A percentile compares a stretch with the other conserved stretches of the same genome.
These are phyloP conservation scores for Anas flavirostris DNA, from an alignment of 2,797 vertebrate species.

Conservation along the genomic window DNA sequence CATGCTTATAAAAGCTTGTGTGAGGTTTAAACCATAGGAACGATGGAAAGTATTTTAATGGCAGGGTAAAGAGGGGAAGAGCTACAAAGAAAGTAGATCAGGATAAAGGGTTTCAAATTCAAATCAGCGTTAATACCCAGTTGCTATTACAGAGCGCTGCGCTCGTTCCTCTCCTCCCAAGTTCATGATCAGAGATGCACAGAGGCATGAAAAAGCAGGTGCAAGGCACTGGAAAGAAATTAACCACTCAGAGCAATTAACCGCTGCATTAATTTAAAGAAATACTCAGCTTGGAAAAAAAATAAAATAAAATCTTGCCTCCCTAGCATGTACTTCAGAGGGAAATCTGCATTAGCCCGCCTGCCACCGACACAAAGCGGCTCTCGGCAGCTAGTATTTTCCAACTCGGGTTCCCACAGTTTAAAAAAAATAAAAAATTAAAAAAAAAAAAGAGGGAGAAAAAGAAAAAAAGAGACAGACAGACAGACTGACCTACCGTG, in stretches of 20 bases:
- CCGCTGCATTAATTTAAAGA: constrained; percentile 57
- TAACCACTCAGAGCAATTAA: constrained; percentile 56
- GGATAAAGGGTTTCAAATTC: constrained; percentile 9
- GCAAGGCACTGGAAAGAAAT: constrained; percentile 44
- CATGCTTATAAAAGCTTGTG: neutral
- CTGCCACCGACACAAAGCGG: constrained; percentile 26
- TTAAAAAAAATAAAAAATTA: neutral
- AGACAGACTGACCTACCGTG: neutral
- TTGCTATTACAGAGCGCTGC: constrained; percentile 46
- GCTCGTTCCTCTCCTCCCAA: constrained; percentile 13
- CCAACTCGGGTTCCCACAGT: neutral
- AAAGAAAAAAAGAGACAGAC: neutral
- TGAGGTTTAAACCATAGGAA: neutral
- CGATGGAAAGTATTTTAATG: constrained; percentile 13
- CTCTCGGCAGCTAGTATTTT: neutral
- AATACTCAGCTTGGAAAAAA: constrained; percentile 35
- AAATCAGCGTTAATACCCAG: constrained; percentile 16
- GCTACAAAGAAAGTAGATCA: constrained; percentile 25
- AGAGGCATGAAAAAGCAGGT: constrained; percentile 56
- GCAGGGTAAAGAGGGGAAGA: constrained; percentile 8
- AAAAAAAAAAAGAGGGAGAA: neutral
- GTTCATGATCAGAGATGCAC: constrained; percentile 32
- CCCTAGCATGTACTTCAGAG: constrained; percentile 11
- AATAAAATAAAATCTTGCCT: neutral
- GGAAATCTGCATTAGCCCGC: constrained; percentile 34